phyloP scores from a whole-genome alignment of 1,140 invertebrate species.

The Monomorium pharaonis region DNA sequence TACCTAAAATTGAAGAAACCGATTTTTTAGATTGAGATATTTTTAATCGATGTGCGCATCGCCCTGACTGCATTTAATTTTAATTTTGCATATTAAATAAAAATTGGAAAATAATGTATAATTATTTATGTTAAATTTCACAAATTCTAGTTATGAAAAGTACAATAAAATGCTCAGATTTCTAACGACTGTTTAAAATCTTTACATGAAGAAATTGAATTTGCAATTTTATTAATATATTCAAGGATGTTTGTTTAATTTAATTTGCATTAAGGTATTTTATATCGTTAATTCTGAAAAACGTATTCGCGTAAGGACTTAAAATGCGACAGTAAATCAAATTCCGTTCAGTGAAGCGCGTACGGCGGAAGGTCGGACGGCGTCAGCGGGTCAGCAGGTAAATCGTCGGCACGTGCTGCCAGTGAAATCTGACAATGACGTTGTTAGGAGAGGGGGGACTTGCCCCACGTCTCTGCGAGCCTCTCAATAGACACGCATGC shows the following conservation, averaged over 20 bases:
- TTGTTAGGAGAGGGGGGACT: conserved; percentile 42
- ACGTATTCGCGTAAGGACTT: not conserved
- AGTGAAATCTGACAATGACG: conserved; percentile 55
- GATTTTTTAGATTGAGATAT: not conserved
- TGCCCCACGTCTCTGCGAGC: conserved; percentile 27
- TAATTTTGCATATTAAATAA: not conserved
- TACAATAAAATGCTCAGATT: not conserved
- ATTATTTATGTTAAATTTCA: not conserved
- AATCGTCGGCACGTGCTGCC: conserved; percentile 58
- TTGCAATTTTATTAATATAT: not conserved
- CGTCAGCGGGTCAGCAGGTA: conserved; percentile 57
- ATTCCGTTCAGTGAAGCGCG: conserved; percentile 20
- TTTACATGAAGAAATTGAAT: not conserved
- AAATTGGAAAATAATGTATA: not conserved
- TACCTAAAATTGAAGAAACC: conserved; percentile 87
- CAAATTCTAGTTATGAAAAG: not conserved
- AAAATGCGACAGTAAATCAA: conserved; percentile 41
- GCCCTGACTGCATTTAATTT: not conserved
- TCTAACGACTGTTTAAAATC: not conserved
- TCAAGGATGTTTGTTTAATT: too few relatives aligned
- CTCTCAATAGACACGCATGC: conserved; percentile 14
- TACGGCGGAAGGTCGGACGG: conserved; percentile 5
- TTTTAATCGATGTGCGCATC: not conserved
- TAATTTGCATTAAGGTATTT: not conserved
- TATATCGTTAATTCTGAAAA: not conserved